Percentiles rank a stretch among this genome's conserved stretches.
Conservation (phyloP, 2,113 vertebrate genomes). For the Willisornis vidua region DNA sequence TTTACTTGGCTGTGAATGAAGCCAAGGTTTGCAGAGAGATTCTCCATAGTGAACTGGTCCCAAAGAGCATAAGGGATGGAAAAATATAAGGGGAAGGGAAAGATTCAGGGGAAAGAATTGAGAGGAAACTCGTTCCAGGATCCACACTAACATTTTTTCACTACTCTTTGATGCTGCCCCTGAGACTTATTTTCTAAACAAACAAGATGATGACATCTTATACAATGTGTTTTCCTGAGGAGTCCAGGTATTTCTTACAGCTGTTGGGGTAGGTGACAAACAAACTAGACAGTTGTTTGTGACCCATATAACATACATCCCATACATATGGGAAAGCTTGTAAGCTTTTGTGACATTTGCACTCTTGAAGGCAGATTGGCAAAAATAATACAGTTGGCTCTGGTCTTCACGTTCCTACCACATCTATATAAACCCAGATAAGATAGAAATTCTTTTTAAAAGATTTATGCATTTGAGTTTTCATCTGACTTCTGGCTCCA, state of each 20-base stretch:
- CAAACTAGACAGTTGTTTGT: not conserved
- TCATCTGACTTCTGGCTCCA: not conserved
- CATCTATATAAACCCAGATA: not conserved
- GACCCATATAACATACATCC: not conserved
- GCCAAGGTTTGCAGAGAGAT: not conserved
- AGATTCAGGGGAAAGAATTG: not conserved
- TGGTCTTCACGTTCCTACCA: not conserved
- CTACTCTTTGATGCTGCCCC: not conserved
- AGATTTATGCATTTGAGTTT: not conserved
- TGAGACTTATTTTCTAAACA: not conserved
- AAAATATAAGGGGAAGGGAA: not conserved
- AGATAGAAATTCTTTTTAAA: slow-evolving; percentile 5
- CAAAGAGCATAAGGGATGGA: not conserved
- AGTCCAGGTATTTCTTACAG: not conserved
- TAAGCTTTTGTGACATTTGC: not conserved
- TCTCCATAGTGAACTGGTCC: not conserved
- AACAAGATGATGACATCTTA: not conserved
- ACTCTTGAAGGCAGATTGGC: not conserved
- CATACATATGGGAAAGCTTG: not conserved
- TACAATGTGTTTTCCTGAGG: not conserved
- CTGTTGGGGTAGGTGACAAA: not conserved
- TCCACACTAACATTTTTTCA: not conserved
- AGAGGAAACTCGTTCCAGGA: not conserved
- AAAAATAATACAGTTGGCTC: not conserved
- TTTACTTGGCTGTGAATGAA: not conserved